Evolutionary conservation across 1,140 invertebrate species (phyloP), one percentile per base, ranked within the genome.

Genomic region (Drosophila simulans): DNA sequence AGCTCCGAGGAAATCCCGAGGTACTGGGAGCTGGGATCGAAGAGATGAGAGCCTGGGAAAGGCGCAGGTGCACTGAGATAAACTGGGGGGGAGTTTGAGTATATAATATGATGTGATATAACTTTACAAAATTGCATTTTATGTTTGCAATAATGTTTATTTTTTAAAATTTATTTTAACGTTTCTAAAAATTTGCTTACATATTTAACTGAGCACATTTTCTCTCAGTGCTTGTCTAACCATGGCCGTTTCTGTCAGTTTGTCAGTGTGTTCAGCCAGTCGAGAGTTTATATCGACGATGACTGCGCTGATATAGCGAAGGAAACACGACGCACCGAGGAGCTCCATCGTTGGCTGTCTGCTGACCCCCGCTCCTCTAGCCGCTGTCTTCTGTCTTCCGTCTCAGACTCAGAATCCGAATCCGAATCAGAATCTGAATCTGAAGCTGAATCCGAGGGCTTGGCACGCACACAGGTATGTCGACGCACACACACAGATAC

Each of bases 261-360:
- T 62, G 78, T 60, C 77, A 77, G 80, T 60, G 62, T 75, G 69
- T 46, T 54, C 63, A 65, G 71, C 55, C 64, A 71, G 77, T 74
- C 64, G 59, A 85, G 78, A 68, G 82, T 88, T 82, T 86, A 86
- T 88, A 86, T 88, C 83, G 82, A 86, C 82, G 82, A 86, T 88
- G 82, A 88, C 81, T 80, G 77, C 81, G 63, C 81, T 81, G 81
- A 86, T 86, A 85, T 60, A 86, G 70, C 77, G 70, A 70, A 79
- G 79, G 77, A 65, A 77, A 69, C 63, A 63, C 45, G 43, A 55
- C 39, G 52, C 43, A 46, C 43, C 48, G 60, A 46, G 42, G 43
- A 64, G 62, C 62, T 57, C 45, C 37, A 64, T 17, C 51, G 66
- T 39, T 51, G 45, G 10, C 22, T 17, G 43, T 25, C 43, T 7